A percentile compares a stretch with the other conserved stretches of the same genome.
phyloP scores from a whole-genome alignment of 2,113 vertebrate genomes.

The Oenanthe oenanthe region DNA sequence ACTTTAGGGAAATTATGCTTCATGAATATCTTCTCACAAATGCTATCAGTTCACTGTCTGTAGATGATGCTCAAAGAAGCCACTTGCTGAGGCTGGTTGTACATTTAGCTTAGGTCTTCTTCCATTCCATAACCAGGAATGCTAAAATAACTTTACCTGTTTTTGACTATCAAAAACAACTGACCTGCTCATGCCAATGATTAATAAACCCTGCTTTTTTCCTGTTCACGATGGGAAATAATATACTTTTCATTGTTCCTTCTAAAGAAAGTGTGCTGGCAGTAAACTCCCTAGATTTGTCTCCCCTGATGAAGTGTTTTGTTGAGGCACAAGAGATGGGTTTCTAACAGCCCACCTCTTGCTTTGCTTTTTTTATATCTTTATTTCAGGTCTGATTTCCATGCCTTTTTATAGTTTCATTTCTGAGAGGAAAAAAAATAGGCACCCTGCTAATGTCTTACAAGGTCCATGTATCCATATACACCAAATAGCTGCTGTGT shows the following conservation, averaged over 20 bases:
- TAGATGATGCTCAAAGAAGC: not conserved
- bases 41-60: not conserved
- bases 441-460: not conserved
- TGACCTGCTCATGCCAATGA: not conserved
- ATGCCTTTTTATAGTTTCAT: not conserved
- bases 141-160: not conserved
- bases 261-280: not conserved
- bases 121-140: not conserved
- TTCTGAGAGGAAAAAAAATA: not conserved
- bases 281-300: not conserved
- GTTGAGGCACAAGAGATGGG: not conserved
- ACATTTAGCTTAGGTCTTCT: not conserved
- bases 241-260: not conserved
- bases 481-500: not conserved
- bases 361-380: not conserved
- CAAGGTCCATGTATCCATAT: not conserved
- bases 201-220: not conserved
- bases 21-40: not conserved
- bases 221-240: rapidly evolving
- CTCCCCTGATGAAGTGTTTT: not conserved
- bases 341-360: not conserved
- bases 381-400: not conserved
- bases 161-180: not conserved
- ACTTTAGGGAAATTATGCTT: not conserved
- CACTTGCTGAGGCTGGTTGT: not conserved